phyloP scores from a whole-genome alignment of 2,797 vertebrate genomes.

The Vultur gryphus region DNA sequence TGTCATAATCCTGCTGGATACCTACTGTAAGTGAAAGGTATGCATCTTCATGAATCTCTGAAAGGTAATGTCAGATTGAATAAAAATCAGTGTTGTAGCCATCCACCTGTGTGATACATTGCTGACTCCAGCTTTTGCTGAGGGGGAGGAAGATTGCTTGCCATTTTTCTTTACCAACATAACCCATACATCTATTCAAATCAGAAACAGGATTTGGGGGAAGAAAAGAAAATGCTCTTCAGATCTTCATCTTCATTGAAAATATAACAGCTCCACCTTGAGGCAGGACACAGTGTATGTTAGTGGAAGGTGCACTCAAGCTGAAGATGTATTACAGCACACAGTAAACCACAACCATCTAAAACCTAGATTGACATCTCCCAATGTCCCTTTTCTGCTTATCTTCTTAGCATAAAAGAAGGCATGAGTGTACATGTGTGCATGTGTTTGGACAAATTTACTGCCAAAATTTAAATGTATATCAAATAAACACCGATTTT shows the following conservation, averaged over 20 bases:
- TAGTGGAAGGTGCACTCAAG: not conserved
- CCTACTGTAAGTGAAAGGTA: not conserved
- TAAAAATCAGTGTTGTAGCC: not conserved
- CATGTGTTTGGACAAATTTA: not conserved
- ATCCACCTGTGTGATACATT: not conserved
- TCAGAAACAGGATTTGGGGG: not conserved
- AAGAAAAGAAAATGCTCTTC: not conserved
- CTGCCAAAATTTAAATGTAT: not conserved
- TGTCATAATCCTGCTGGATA: not conserved
- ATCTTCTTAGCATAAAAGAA: not conserved
- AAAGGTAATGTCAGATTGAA: not conserved
- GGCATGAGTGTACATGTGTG: not conserved
- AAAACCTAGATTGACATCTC: not conserved
- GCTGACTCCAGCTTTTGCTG: not conserved
- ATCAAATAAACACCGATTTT: not conserved
- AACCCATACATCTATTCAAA: not conserved
- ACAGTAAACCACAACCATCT: not conserved
- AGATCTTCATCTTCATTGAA: not conserved
- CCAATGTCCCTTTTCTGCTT: not conserved
- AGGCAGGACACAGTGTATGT: conserved; percentile 5
- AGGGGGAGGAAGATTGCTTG: not conserved
- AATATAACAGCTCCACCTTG: conserved; percentile 72
- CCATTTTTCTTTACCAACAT: not conserved
- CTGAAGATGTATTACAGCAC: not conserved
- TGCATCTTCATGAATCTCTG: not conserved